Base-by-base conservation (phyloP, 2,888 invertebrate genomes). In the Boloria selene region DNA sequence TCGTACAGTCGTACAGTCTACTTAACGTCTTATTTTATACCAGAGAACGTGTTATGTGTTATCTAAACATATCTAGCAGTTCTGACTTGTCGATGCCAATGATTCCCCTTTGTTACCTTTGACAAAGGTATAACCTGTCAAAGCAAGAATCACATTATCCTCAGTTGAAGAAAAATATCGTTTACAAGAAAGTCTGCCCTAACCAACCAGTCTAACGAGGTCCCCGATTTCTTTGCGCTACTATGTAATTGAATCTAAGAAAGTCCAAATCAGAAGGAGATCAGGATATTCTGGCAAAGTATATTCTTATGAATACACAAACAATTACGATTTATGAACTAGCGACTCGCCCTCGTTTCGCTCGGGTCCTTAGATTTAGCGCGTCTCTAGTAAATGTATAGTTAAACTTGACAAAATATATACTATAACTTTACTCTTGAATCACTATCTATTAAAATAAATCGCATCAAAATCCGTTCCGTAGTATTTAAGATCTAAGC, bases 41-140 rank as follows among this genome's bases (percentile, higher is more conserved):
- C 31, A 3, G 22, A 22, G 22, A 31, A 7, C 10, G 10, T 31
- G 10, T 31, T 31, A 10, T 10, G 2, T 10, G 10, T 7, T 14
- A 42, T n/a, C 44, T 44, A 49, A 59, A 17, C 26, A 4, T 42
- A 6, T 67, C 61, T 59, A 16, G 17, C 42, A 50, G 47, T 56
- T 45, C 50, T n/a, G 22, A 47, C 31, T 14, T 61, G 47, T 58
- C 59, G 26, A 56, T 52, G 53, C 51, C 61, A 65, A 68, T 65
- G 65, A 52, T 59, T 67, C 54, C 63, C 60, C 61, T 56, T 70
- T 68, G 61, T 64, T 61, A 54, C 62, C 79, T 81, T 76, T 79
- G 78, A 80, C 81, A 85, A 82, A 83, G 84, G 80, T 86, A 81
- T 86, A 75, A 73, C 75, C 81, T 88, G 87, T 87, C 89, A 87